Evolutionary conservation across 1,140 invertebrate species (phyloP), one percentile per base, ranked within the genome.

Genomic region (Drosophila ambigua): DNA sequence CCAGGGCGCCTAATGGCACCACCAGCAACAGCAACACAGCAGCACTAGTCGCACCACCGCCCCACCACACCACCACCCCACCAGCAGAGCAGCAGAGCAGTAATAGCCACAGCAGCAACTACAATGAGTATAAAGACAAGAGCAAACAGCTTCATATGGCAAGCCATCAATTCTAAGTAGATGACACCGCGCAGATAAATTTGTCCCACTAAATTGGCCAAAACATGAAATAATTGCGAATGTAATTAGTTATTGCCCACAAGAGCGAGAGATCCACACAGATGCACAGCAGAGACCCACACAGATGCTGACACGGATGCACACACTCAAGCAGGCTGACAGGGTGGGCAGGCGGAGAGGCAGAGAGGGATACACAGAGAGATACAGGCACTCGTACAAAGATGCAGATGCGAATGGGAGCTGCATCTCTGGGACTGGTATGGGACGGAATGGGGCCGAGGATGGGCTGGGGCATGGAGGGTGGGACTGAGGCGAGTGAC

Each of bases 141-240:
- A 77, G 43, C 59, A 64, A 64, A 67, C 44, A 54, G 82, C 66
- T 87, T 85, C 82, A 78, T 72, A 67, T 76, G 83, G 83, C 75
- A 79, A 77, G 81, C 79, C 80, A 90, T 91, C 85, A 91, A 91
- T 91, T 91, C 90, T 90, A 91, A 91, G 79, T 83, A 91, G 90
- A 91, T 91, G 87, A 91, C 90, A 91, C 90, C 84, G 87, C 81
- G 72, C 87, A 90, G 90, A 91, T 91, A 91, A 91, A 91, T 91
- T 91, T 91, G 90, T 89, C 90, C 90, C 71, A 91, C 87, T 91
- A 91, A 91, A 91, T 91, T 91, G 87, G 87, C 90, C 90, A 89
- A 91, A 91, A 91, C 90, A 91, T 91, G 90, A 91, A 91, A 91
- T 91, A 91, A 91, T 91, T 91, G 90, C 90, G 90, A 91, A 91